Percentiles rank a stretch among this genome's conserved stretches.
Conservation (phyloP, 2,888 invertebrate genomes). For the Ephialtes manifestator region DNA sequence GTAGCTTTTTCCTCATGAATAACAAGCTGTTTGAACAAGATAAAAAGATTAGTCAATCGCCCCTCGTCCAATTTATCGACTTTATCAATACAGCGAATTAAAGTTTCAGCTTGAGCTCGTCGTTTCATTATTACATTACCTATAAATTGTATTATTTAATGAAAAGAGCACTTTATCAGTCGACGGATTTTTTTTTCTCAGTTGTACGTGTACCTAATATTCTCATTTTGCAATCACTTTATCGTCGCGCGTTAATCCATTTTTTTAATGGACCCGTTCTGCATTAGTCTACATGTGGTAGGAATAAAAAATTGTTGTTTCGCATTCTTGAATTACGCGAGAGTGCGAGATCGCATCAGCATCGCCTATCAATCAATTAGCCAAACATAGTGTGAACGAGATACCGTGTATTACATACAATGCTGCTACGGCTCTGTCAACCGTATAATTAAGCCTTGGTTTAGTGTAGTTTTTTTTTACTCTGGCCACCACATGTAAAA, state of each 20-base stretch:
- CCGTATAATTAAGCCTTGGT: constrained; percentile 37
- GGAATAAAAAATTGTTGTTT: neutral
- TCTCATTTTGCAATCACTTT: neutral
- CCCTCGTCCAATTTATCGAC: neutral
- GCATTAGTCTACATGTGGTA: too few relatives aligned
- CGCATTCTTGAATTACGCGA: neutral
- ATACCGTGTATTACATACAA: constrained; percentile 22
- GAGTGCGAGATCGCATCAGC: neutral
- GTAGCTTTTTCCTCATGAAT: constrained; percentile 24
- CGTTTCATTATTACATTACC: neutral
- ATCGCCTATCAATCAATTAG: constrained; percentile 27
- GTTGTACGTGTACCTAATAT: too few relatives aligned
- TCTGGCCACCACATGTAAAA: neutral
- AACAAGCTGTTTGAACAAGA: constrained; percentile 13
- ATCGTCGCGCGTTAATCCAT: neutral
- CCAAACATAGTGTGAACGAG: constrained; percentile 15
- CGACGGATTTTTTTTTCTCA: too few relatives aligned
- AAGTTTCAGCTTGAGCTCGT: neutral
- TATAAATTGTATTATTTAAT: neutral
- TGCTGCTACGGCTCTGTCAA: neutral
- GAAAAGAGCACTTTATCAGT: too few relatives aligned
- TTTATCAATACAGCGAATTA: neutral
- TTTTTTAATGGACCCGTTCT: neutral
- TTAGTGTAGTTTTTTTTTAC: constrained; percentile 20
- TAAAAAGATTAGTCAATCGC: neutral